phyloP scores from a whole-genome alignment of 2,797 vertebrate species.

The Macropus fuliginosus region DNA sequence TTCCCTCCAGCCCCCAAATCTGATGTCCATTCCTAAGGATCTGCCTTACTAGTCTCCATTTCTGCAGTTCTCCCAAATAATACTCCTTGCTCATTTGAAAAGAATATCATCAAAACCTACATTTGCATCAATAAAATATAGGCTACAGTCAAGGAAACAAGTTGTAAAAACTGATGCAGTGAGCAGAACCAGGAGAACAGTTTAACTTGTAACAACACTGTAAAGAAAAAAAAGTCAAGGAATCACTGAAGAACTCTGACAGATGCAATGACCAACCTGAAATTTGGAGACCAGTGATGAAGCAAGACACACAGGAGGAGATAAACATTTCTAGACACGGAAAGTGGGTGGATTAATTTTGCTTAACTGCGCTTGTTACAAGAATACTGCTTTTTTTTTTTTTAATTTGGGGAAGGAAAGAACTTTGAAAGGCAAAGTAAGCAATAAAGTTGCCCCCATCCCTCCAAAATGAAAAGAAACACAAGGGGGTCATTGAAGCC shows the following conservation, averaged over 20 bases:
- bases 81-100: neutral
- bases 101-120: neutral
- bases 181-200: neutral
- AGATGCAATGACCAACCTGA: neutral
- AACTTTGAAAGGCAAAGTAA: neutral
- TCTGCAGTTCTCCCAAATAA: neutral
- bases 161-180: neutral
- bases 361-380: neutral
- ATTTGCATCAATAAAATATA: neutral
- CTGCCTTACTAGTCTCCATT: neutral
- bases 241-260: neutral
- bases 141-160: neutral
- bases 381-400: neutral
- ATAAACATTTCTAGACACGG: neutral
- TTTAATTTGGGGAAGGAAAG: neutral
- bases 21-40: neutral
- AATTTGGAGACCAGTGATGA: neutral
- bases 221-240: neutral
- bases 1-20: neutral
- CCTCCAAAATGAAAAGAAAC: neutral
- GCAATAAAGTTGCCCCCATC: neutral
- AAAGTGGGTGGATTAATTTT: neutral
- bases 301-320: neutral
- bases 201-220: neutral
- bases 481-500: neutral